These are phyloP conservation scores for Callyntrura guangdongensis DNA, from an alignment of 2,888 invertebrate species.

Conservation along the genomic window DNA sequence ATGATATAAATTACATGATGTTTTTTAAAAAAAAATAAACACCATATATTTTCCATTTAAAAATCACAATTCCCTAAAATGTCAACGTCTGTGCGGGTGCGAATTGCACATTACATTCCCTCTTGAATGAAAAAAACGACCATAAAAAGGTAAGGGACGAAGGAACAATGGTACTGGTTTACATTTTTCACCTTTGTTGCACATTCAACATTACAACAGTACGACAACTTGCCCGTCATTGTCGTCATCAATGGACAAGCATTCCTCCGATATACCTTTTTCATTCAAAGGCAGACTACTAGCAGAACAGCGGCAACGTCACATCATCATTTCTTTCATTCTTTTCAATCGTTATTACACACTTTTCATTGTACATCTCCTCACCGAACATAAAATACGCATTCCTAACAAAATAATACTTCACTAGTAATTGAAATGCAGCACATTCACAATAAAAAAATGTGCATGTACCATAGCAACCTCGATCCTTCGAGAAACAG, in stretches of 20 bases:
- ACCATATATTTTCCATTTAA: neutral
- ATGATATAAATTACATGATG: slow-evolving; percentile 27
- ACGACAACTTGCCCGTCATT: neutral
- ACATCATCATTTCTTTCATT: slow-evolving; percentile 7
- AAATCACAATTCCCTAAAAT: neutral
- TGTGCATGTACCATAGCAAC: no score
- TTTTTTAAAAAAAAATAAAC: neutral
- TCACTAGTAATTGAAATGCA: no score
- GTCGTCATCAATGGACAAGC: neutral
- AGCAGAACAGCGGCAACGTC: neutral
- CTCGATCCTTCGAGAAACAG: no score
- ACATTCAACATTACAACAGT: neutral
- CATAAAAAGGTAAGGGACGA: neutral
- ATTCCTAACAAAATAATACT: neutral
- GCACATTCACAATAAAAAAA: no score
- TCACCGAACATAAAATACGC: neutral
- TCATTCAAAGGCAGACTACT: neutral
- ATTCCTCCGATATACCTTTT: neutral
- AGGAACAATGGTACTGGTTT: neutral
- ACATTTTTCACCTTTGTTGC: slow-evolving; percentile 11
- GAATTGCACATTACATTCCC: neutral
- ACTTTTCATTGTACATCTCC: neutral
- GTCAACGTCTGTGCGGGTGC: neutral
- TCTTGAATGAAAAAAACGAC: neutral
- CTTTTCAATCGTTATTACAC: slow-evolving; percentile 6